These are phyloP conservation scores for Carettochelys insculpta DNA, from an alignment of 2,113 vertebrate species.

Conservation along the genomic window DNA sequence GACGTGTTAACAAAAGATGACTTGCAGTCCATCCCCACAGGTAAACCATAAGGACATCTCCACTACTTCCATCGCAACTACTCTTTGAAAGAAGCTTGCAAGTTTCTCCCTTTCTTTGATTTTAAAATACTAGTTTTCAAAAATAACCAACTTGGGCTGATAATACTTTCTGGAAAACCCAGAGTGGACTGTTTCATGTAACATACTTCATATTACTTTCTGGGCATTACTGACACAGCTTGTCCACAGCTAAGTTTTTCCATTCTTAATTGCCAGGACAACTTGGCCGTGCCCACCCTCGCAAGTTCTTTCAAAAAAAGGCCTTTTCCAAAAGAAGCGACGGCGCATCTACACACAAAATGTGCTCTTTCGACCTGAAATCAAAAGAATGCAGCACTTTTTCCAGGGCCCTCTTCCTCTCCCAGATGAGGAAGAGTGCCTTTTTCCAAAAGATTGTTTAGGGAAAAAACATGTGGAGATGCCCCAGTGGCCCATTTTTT, in stretches of 20 bases:
- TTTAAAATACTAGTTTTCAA: constrained; percentile 24
- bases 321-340: too few species aligned
- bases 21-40: neutral
- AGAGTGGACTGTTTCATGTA: neutral
- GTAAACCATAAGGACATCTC: neutral
- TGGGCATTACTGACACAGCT: neutral
- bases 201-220: neutral
- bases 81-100: neutral
- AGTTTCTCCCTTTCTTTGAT: neutral
- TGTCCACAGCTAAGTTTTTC: neutral
- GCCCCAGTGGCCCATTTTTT: too few species aligned
- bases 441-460: too few species aligned
- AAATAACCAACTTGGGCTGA: constrained; percentile 3
- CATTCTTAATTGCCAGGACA: neutral
- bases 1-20: neutral
- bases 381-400: too few species aligned
- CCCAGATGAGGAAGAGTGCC: too few species aligned
- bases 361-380: too few species aligned
- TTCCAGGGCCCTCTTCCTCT: too few species aligned
- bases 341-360: too few species aligned
- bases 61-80: neutral
- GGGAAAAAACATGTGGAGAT: too few species aligned
- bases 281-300: too few species aligned
- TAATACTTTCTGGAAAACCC: neutral
- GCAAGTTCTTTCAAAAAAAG: too few species aligned